These are phyloP conservation scores for Epizoanthus rinbou DNA, from an alignment of 92 coral and sea anemone species.

Conservation along the genomic window DNA sequence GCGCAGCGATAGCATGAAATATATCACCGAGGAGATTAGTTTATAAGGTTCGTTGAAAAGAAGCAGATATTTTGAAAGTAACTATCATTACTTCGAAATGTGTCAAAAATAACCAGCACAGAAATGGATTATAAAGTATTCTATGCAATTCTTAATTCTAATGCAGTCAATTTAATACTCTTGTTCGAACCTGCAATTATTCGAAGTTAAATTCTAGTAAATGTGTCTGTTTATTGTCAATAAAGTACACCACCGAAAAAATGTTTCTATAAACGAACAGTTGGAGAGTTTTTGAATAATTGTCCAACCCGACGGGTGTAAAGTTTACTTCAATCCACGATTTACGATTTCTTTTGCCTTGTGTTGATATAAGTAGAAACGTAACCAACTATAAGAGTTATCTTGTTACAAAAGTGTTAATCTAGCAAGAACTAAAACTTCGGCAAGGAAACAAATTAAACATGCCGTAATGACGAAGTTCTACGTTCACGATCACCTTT, in stretches of 20 bases:
- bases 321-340: conserved; percentile 15
- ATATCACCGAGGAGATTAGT: not conserved
- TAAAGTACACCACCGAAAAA: not conserved
- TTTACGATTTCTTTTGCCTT: not conserved
- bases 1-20: not conserved
- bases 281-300: conserved; percentile 14
- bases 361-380: not conserved
- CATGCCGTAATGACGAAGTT: not conserved
- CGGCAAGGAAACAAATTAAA: not conserved
- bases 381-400: not conserved
- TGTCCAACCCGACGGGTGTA: conserved; percentile 24
- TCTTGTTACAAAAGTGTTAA: not conserved
- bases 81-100: not conserved
- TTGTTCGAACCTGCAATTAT: not conserved
- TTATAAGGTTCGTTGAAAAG: not conserved
- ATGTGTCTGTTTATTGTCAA: not conserved
- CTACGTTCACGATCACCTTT: not conserved
- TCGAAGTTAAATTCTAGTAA: not conserved
- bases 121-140: not conserved
- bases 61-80: not conserved
- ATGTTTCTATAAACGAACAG: conserved; percentile 20
- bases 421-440: not conserved
- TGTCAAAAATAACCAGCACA: not conserved
- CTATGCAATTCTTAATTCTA: not conserved
- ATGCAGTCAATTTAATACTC: not conserved